Conservation (phyloP, 2,113 vertebrate genomes). For the Silurus glanis region DNA sequence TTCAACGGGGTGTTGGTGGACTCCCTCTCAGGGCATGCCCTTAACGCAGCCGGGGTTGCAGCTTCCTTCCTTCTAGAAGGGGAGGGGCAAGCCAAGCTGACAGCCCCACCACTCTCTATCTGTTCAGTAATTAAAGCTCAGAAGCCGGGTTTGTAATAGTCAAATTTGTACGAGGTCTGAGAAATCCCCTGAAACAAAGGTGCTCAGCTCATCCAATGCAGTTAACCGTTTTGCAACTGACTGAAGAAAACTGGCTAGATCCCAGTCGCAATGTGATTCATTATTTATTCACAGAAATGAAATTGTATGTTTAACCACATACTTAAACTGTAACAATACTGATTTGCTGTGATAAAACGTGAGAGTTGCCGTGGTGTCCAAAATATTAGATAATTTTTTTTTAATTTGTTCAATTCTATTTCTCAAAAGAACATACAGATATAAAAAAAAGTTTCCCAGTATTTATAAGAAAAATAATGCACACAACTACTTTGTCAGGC, state of each 20-base stretch:
- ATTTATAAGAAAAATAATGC: neutral
- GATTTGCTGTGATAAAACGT: neutral
- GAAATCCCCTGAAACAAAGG: conserved; percentile 60
- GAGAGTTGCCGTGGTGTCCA: neutral
- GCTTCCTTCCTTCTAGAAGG: conserved; percentile 71
- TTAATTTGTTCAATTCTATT: neutral
- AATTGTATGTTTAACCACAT: neutral
- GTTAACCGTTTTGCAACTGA: neutral
- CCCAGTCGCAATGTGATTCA: neutral
- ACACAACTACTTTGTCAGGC: neutral
- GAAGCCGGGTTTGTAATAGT: conserved; percentile 77
- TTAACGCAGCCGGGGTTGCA: conserved; percentile 75
- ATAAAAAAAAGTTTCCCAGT: neutral
- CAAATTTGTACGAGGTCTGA: conserved; percentile 53
- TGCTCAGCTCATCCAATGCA: conserved; percentile 47
- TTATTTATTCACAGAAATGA: neutral
- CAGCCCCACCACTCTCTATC: conserved; percentile 67
- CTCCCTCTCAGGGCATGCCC: conserved; percentile 74
- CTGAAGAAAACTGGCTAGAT: neutral
- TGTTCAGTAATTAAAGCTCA: conserved; percentile 81
- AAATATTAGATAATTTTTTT: neutral
- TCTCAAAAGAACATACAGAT: neutral
- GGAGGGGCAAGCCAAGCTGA: conserved; percentile 66
- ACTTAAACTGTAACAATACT: neutral
- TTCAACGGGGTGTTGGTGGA: conserved; percentile 76